Percentiles rank a stretch among this genome's conserved stretches.
Evolutionary conservation across 2,113 vertebrate genomes (phyloP).

Genomic region (Catharus minimus): DNA sequence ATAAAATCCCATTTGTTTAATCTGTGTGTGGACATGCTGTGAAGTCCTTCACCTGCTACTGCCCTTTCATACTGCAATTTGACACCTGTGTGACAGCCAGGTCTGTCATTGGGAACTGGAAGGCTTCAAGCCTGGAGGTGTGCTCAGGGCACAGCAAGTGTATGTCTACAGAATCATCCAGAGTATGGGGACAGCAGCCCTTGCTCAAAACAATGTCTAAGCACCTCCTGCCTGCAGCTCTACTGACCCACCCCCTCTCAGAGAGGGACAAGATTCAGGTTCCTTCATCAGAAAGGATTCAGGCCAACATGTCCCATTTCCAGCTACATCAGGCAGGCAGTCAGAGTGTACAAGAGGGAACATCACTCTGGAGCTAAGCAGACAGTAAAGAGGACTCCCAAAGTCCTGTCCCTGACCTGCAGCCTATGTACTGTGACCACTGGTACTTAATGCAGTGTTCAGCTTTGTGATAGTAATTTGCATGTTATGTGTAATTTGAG

Average conservation of each 20-base stretch:
- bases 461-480: not conserved
- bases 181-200: not conserved
- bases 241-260: accelerated
- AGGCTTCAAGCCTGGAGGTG: not conserved
- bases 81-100: not conserved
- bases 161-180: not conserved
- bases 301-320: not conserved
- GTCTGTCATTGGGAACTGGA: accelerated
- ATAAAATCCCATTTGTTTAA: not conserved
- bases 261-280: not conserved
- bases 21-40: not conserved
- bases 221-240: not conserved
- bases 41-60: not conserved
- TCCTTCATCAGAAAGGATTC: not conserved
- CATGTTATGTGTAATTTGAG: not conserved
- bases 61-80: not conserved
- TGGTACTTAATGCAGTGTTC: not conserved
- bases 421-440: not conserved
- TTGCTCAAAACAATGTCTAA: not conserved
- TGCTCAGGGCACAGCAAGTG: not conserved
- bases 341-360: not conserved
- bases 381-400: not conserved
- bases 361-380: not conserved
- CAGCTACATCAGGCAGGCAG: not conserved
- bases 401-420: not conserved